These are phyloP conservation scores for Eristalis intricaria DNA, from an alignment of 2,888 invertebrate species.

Conservation along the genomic window DNA sequence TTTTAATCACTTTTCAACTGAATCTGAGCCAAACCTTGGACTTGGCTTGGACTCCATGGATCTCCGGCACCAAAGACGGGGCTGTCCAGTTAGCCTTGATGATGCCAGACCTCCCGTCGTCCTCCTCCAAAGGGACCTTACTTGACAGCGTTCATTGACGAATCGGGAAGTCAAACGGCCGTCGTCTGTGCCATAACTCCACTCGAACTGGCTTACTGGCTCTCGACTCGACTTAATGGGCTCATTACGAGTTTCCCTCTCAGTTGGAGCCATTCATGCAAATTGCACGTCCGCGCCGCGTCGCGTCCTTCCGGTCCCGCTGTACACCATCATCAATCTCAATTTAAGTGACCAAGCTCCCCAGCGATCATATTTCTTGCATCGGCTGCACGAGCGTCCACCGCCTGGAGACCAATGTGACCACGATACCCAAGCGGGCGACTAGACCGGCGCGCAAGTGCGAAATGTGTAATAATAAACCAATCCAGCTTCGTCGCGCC, in stretches of 20 bases:
- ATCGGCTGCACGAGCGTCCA: slow-evolving; percentile 25
- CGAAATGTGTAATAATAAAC: slow-evolving; percentile 58
- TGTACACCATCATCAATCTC: slow-evolving; percentile 52
- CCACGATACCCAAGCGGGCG: neutral
- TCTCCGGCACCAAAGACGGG: too few species aligned
- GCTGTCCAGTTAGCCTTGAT: neutral
- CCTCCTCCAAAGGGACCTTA: neutral
- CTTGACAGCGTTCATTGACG: neutral
- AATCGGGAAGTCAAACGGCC: neutral
- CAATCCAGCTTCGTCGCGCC: neutral
- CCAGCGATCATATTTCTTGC: slow-evolving; percentile 52
- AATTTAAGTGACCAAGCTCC: slow-evolving; percentile 57
- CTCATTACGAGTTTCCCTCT: neutral
- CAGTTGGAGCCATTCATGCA: neutral
- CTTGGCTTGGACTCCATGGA: too few species aligned
- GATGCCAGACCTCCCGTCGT: neutral
- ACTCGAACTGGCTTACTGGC: neutral
- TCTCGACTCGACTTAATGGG: neutral
- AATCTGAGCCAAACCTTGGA: too few species aligned
- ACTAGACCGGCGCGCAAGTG: slow-evolving; percentile 34
- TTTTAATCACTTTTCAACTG: too few species aligned
- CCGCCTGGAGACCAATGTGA: slow-evolving; percentile 30
- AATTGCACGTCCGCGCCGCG: neutral
- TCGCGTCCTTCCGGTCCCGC: neutral
- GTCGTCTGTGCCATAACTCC: neutral